Percentiles rank a stretch among this genome's conserved stretches.
Conservation (phyloP, 2,888 invertebrate species). For the Xestoiulus laeticollis region DNA sequence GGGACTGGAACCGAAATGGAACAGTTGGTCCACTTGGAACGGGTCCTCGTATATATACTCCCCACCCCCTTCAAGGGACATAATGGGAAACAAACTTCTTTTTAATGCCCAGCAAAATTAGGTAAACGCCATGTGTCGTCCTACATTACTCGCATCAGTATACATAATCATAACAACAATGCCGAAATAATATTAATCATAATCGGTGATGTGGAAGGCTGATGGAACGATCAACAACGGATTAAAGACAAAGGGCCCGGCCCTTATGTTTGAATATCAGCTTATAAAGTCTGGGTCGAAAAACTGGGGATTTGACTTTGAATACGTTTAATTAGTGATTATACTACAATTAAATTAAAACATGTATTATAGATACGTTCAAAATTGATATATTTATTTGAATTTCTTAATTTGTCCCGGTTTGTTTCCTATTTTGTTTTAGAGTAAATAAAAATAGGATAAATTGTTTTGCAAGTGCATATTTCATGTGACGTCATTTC, state of each 20-base stretch:
- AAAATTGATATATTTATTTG: no score
- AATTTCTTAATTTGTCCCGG: no score
- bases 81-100: conserved; percentile 26
- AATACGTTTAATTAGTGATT: no score
- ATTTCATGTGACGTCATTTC: no score
- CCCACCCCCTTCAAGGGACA: neutral
- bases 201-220: neutral
- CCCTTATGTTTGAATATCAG: neutral
- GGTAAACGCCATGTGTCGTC: conserved; percentile 6
- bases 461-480: no score
- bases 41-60: neutral
- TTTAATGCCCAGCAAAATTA: neutral
- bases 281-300: neutral
- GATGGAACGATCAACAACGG: conserved; percentile 16
- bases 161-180: neutral
- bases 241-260: conserved; percentile 7
- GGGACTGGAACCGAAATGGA: conserved; percentile 4
- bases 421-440: no score
- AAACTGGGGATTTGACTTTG: neutral
- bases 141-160: neutral
- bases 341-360: no score
- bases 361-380: no score
- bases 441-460: no score
- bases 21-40: conserved; percentile 26
- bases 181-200: conserved; percentile 18